Evolutionary conservation across 2,113 vertebrate species (phyloP).

Genomic region (Zosterops borbonicus): DNA sequence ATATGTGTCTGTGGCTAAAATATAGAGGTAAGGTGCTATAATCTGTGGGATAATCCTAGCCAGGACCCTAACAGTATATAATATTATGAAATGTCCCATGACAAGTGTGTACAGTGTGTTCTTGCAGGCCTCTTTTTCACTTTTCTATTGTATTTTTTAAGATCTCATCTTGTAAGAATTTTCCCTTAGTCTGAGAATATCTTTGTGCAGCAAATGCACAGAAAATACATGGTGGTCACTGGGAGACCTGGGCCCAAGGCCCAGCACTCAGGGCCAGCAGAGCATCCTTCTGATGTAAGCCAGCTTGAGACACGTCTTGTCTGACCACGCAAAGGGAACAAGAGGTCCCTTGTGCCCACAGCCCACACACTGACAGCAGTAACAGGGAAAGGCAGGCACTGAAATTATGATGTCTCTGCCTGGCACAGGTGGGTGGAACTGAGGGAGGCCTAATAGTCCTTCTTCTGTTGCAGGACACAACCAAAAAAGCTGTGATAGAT

Average conservation of each 20-base stretch:
- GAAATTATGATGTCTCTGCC: not conserved
- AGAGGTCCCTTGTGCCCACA: not conserved
- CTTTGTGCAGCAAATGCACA: not conserved
- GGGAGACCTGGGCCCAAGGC: not conserved
- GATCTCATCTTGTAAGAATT: not conserved
- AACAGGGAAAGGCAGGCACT: not conserved
- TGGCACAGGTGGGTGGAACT: not conserved
- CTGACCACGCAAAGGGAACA: not conserved
- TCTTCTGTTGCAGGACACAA: not conserved
- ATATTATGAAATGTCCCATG: not conserved
- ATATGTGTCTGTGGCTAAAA: not conserved
- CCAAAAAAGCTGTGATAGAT: not conserved
- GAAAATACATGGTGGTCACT: not conserved
- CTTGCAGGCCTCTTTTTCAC: not conserved
- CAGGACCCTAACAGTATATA: not conserved
- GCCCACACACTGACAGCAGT: not conserved
- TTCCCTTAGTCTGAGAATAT: not conserved
- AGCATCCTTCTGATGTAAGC: not conserved
- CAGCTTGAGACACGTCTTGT: not conserved
- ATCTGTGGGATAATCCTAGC: not conserved
- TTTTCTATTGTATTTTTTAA: not conserved
- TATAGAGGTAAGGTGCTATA: not conserved
- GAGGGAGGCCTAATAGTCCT: not conserved
- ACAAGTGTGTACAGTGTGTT: not conserved
- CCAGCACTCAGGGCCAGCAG: not conserved